Conservation (phyloP, 2,888 invertebrate genomes). For the Coelopa pilipes region DNA sequence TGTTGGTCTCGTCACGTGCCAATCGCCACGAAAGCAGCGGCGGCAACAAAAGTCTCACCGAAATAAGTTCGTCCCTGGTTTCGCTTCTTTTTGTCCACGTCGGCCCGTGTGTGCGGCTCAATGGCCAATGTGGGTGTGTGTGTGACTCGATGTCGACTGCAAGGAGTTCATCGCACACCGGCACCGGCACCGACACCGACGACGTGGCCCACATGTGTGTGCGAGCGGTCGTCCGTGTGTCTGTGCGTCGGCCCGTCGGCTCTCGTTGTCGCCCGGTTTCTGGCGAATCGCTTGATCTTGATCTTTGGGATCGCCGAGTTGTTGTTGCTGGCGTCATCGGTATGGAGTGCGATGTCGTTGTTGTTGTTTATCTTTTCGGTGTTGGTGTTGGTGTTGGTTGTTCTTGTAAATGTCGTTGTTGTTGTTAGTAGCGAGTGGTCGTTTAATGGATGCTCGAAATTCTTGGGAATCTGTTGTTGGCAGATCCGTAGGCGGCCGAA, state of each 20-base stretch:
- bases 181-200: not conserved
- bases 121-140: not conserved
- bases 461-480: slow-evolving; percentile 31
- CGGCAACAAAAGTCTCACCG: not conserved
- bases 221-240: not conserved
- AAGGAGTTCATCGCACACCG: not conserved
- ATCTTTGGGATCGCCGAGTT: slow-evolving; percentile 34
- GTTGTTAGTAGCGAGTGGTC: not conserved
- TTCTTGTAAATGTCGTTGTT: slow-evolving; percentile 2
- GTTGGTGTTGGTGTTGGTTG: not conserved
- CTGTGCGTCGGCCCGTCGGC: not conserved
- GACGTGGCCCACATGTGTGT: not conserved
- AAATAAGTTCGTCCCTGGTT: too few species aligned
- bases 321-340: not conserved
- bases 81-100: too few species aligned
- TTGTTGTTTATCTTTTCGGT: not conserved
- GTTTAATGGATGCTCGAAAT: slow-evolving; percentile 14
- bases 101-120: not conserved
- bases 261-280: slow-evolving; percentile 2
- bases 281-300: slow-evolving; percentile 40
- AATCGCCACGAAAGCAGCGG: slow-evolving; percentile 9
- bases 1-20: slow-evolving; percentile 32
- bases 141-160: not conserved
- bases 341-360: not conserved
- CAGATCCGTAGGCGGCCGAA: slow-evolving; percentile 37